Conservation (phyloP, 2,888 invertebrate genomes). For the Plebejus melissa region DNA sequence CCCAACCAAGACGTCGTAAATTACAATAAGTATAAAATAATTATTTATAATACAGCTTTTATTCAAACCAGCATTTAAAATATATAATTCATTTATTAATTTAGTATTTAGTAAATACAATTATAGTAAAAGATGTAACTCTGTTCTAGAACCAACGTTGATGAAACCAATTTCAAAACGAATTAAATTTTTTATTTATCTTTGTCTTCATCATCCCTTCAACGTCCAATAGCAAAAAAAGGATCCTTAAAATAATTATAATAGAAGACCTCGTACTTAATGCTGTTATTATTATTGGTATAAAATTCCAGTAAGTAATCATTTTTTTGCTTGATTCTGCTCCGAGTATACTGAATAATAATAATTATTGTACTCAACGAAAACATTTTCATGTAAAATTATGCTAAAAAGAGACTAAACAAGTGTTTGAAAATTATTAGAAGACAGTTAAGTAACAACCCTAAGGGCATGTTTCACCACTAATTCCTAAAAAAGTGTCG, state of each 20-base stretch:
- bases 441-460: no score
- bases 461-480: no score
- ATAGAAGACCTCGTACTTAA: neutral
- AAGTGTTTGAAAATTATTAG: no score
- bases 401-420: no score
- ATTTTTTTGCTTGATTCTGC: neutral
- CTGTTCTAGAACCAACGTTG: neutral
- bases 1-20: no score
- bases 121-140: neutral
- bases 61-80: no score
- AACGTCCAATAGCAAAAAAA: conserved; percentile 2
- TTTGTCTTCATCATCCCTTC: neutral
- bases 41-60: no score
- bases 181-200: neutral
- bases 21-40: no score
- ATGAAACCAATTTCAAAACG: neutral
- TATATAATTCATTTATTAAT: neutral
- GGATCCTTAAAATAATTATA: neutral
- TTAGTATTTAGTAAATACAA: neutral
- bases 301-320: neutral
- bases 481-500: no score
- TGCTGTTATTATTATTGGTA: neutral
- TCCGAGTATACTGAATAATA: neutral
- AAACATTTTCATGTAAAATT: no score
- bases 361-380: neutral